Conservation (phyloP, 1,140 invertebrate genomes). For the Metopolophium dirhodum region DNA sequence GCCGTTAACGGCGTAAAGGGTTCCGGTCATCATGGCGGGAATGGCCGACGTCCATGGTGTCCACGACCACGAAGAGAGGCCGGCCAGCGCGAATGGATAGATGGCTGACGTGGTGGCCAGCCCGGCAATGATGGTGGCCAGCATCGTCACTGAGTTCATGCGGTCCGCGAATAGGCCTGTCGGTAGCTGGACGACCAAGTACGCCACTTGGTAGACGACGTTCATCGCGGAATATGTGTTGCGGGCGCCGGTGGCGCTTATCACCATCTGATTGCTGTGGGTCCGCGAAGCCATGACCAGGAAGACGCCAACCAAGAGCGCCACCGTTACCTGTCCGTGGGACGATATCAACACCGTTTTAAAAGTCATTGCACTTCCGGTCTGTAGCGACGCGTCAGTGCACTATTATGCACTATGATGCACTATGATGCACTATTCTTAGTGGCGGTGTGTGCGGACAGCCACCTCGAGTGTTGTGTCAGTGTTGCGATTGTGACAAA, state of each 20-base stretch:
- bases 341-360: not conserved
- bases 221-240: not conserved
- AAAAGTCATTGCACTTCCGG: not conserved
- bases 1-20: not conserved
- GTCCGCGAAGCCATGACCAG: not conserved
- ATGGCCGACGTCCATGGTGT: not conserved
- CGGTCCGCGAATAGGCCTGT: not conserved
- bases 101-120: not conserved
- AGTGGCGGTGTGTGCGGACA: not conserved
- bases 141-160: not conserved
- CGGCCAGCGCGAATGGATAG: not conserved
- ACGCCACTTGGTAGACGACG: not conserved
- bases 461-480: not conserved
- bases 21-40: not conserved
- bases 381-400: not conserved
- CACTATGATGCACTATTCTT: not conserved
- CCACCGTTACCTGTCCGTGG: not conserved
- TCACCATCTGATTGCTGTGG: slow-evolving; percentile 42
- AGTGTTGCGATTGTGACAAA: not conserved
- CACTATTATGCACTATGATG: not conserved
- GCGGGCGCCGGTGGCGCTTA: not conserved
- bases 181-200: not conserved
- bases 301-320: slow-evolving; percentile 17
- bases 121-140: not conserved
- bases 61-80: not conserved